These are phyloP conservation scores for Ernsta delagoae DNA, from an alignment of 2,888 invertebrate species.

Conservation along the genomic window DNA sequence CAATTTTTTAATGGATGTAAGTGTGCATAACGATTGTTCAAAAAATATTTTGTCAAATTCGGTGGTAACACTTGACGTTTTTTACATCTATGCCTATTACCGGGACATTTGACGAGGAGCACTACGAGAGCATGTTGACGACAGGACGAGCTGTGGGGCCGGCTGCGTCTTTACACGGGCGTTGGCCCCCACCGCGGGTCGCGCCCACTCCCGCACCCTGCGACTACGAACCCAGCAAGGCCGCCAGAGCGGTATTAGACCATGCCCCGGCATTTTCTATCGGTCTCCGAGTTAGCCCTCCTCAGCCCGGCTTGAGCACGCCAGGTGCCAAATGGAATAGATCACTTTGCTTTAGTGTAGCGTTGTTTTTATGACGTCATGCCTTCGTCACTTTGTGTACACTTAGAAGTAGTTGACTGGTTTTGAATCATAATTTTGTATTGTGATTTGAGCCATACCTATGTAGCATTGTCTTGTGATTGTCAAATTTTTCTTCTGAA, in stretches of 20 bases:
- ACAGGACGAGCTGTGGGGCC: conserved; percentile 89
- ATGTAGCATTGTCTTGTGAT: background rate
- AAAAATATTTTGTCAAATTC: too few relatives aligned
- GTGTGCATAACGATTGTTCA: too few relatives aligned
- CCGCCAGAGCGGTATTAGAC: conserved; percentile 81
- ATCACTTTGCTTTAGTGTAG: conserved; percentile 7
- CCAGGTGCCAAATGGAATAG: conserved; percentile 75
- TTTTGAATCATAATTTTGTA: background rate
- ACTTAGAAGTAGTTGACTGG: background rate
- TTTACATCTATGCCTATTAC: too few relatives aligned
- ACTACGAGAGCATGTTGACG: conserved; percentile 10
- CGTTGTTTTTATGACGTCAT: conserved; percentile 2
- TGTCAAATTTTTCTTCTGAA: too few relatives aligned
- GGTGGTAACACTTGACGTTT: too few relatives aligned
- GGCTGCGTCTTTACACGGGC: conserved; percentile 91
- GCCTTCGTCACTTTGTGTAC: background rate
- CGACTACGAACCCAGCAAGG: conserved; percentile 93
- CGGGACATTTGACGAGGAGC: too few relatives aligned
- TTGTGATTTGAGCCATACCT: background rate
- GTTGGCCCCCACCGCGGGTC: conserved; percentile 88
- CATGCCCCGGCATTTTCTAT: conserved; percentile 87
- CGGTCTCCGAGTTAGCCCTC: conserved; percentile 81
- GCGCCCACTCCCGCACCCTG: conserved; percentile 94
- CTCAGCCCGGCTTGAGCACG: conserved; percentile 71
- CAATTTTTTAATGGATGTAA: too few relatives aligned